A percentile compares a stretch with the other conserved stretches of the same genome.
Conservation (phyloP, 2,888 invertebrate genomes). For the Gasteruption jaculator region DNA sequence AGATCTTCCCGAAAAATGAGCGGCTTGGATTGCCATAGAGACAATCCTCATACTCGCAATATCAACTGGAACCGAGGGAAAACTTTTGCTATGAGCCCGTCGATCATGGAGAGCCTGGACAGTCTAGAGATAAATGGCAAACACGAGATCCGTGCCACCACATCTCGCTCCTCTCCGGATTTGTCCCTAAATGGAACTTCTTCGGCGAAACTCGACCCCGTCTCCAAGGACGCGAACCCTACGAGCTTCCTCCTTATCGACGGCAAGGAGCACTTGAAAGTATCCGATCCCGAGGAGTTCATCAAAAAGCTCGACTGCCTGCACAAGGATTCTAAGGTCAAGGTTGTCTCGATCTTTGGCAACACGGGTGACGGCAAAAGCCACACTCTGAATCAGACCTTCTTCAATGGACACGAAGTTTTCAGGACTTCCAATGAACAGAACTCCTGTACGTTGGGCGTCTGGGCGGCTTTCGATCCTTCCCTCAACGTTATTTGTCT, state of each 20-base stretch:
- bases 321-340: conserved; percentile 58
- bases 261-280: conserved; percentile 59
- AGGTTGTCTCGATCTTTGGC: conserved; percentile 79
- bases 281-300: conserved; percentile 58
- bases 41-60: conserved; percentile 22
- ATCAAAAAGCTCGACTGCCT: conserved; percentile 52
- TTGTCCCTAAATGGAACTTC: conserved; percentile 15
- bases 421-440: conserved; percentile 67
- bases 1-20: too few relatives aligned
- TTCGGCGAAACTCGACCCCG: too few relatives aligned
- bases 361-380: conserved; percentile 83
- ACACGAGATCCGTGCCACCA: conserved; percentile 20
- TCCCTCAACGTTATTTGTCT: conserved; percentile 64
- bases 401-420: conserved; percentile 58
- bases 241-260: conserved; percentile 61
- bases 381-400: conserved; percentile 69
- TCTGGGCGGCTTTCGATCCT: conserved; percentile 72
- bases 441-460: conserved; percentile 70
- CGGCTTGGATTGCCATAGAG: conserved; percentile 9
- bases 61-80: too few relatives aligned
- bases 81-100: conserved; percentile 33
- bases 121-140: conserved; percentile 26
- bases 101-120: conserved; percentile 47
- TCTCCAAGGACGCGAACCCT: too few relatives aligned
- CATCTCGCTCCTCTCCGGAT: conserved; percentile 10